phyloP scores from a whole-genome alignment of 2,797 vertebrate species.

The Cryptoblepharus egeriae region DNA sequence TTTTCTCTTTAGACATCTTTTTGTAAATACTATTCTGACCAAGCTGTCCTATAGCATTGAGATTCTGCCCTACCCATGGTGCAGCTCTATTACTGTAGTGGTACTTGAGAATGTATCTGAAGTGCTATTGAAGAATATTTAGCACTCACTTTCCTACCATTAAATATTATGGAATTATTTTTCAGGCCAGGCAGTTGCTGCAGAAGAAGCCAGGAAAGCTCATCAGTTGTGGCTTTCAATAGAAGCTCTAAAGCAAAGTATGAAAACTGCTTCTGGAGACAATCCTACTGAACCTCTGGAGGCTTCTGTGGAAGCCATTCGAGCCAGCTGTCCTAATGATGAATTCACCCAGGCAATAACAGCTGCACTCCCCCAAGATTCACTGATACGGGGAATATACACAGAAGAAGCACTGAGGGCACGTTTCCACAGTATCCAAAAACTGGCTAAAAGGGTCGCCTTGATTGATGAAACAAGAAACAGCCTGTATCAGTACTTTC shows the following conservation, averaged over 20 bases:
- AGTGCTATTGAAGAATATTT: not conserved
- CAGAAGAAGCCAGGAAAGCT: conserved; percentile 91
- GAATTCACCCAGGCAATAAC: conserved; percentile 88
- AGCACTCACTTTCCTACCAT: not conserved
- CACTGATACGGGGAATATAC: conserved; percentile 89
- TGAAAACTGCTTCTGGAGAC: conserved; percentile 82
- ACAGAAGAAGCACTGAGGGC: conserved; percentile 91
- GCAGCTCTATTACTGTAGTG: not conserved
- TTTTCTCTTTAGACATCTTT: not conserved
- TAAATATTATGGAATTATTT: not conserved
- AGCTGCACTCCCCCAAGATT: conserved; percentile 85
- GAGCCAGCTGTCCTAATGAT: conserved; percentile 81
- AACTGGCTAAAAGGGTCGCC: conserved; percentile 88
- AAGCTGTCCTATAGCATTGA: too few species aligned
- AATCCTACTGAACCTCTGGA: conserved; percentile 84
- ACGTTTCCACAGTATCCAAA: conserved; percentile 86
- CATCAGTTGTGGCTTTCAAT: conserved; percentile 96
- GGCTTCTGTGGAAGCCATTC: conserved; percentile 81
- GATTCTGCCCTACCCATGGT: too few species aligned
- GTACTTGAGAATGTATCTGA: not conserved
- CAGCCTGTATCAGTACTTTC: conserved; percentile 95
- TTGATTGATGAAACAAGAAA: conserved; percentile 93
- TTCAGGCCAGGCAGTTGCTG: conserved; percentile 89
- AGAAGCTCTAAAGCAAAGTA: conserved; percentile 87
- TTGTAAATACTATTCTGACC: too few species aligned